phyloP scores from a whole-genome alignment of 2,888 invertebrate species.

The Tridacna gigas region DNA sequence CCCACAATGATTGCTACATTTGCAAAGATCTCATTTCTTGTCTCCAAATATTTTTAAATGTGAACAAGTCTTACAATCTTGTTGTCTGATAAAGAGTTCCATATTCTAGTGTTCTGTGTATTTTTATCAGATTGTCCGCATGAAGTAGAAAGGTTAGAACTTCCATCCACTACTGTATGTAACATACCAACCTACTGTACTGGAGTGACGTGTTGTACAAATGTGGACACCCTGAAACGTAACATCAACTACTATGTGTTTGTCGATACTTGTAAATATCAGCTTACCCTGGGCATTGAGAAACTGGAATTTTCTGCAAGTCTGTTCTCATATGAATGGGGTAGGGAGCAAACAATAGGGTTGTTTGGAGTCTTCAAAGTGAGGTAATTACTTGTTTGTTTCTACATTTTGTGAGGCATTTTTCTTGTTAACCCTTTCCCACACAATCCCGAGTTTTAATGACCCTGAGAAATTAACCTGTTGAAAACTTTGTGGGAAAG shows the following conservation, averaged over 20 bases:
- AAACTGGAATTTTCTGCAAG: constrained; percentile 58
- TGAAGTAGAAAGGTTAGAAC: neutral
- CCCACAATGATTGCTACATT: too few relatives aligned
- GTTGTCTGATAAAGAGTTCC: too few relatives aligned
- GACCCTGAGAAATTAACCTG: too few relatives aligned
- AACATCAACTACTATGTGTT: constrained; percentile 60
- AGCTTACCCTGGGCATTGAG: constrained; percentile 66
- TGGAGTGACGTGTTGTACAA: constrained; percentile 70
- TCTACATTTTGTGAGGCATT: too few relatives aligned
- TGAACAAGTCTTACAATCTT: too few relatives aligned
- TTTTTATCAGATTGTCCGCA: constrained; percentile 35
- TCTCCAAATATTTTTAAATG: too few relatives aligned
- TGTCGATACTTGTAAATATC: constrained; percentile 69
- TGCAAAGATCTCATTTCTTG: too few relatives aligned
- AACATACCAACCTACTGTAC: constrained; percentile 65
- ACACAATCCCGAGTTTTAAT: too few relatives aligned
- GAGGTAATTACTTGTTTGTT: constrained; percentile 10
- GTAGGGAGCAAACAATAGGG: constrained; percentile 47
- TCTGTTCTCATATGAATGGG: constrained; percentile 70
- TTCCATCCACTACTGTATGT: constrained; percentile 54
- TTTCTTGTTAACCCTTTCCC: too few relatives aligned
- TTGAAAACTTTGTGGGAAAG: too few relatives aligned
- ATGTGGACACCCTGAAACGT: constrained; percentile 49
- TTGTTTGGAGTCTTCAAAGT: constrained; percentile 38
- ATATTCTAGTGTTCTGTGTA: too few relatives aligned